Percentiles rank a stretch among this genome's conserved stretches.
These are phyloP conservation scores for Silurus lanzhouensis DNA, from an alignment of 2,797 vertebrate species.

Conservation along the genomic window DNA sequence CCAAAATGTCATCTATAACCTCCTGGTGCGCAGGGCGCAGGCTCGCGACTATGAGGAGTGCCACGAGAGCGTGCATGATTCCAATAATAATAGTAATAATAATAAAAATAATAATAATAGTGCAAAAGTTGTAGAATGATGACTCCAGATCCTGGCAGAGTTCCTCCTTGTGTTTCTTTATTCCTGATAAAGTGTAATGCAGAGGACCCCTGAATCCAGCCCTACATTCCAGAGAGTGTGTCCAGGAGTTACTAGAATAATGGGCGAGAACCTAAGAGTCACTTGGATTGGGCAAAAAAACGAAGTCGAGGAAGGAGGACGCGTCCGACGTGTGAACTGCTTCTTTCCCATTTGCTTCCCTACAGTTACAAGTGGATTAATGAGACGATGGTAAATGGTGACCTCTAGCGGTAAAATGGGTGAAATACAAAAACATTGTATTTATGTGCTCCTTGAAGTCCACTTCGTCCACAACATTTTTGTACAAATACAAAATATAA, in stretches of 20 bases:
- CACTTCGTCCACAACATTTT: neutral
- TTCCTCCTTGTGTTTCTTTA: neutral
- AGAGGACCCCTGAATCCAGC: neutral
- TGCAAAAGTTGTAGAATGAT: neutral
- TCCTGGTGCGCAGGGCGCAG: constrained; percentile 64
- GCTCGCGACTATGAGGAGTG: constrained; percentile 58
- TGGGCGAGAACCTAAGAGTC: neutral
- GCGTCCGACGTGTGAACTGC: neutral
- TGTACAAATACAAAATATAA: neutral
- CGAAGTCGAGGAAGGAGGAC: too few relatives aligned
- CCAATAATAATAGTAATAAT: neutral
- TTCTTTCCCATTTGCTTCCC: too few relatives aligned
- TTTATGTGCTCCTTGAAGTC: neutral
- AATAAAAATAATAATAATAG: neutral
- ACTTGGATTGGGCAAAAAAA: neutral
- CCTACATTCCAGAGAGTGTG: too few relatives aligned
- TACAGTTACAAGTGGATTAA: too few relatives aligned
- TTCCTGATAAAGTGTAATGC: neutral
- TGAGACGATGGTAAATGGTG: neutral
- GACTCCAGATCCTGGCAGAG: neutral
- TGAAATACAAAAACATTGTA: neutral
- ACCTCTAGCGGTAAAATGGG: constrained; percentile 2
- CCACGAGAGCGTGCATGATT: constrained; percentile 61
- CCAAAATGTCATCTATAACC: constrained; percentile 76
- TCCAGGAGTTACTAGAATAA: neutral